Conservation (phyloP, 2,888 invertebrate species). For the Cosmia trapezina region DNA sequence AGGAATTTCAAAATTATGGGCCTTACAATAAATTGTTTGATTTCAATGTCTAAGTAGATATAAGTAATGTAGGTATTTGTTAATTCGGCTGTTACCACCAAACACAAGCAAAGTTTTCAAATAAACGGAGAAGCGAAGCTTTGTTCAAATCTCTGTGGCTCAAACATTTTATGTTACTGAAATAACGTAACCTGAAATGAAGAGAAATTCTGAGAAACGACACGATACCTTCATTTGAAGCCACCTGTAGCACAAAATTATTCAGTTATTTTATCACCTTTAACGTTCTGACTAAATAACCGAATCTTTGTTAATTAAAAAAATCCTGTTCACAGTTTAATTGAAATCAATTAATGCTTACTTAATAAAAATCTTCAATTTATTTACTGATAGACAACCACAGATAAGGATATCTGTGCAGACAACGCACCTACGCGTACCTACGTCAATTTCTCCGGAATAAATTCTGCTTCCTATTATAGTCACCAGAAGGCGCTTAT, state of each 20-base stretch:
- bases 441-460: no score
- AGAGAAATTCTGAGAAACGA: neutral
- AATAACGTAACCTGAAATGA: constrained; percentile 18
- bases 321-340: no score
- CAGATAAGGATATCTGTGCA: no score
- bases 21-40: neutral
- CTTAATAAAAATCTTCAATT: no score
- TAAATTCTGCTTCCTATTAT: no score
- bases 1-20: no score
- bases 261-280: neutral
- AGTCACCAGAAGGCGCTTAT: no score
- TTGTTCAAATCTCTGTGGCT: constrained; percentile 2
- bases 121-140: constrained; percentile 20
- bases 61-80: neutral
- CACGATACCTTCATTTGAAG: constrained; percentile 2
- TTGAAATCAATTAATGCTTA: no score
- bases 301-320: neutral
- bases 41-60: neutral
- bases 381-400: no score
- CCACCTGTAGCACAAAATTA: neutral
- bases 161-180: constrained; percentile 2
- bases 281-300: neutral
- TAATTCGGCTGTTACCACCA: neutral
- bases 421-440: no score
- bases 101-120: constrained; percentile 11